Base-by-base conservation (phyloP, 2,888 invertebrate genomes). In the Tridacna crocea region DNA sequence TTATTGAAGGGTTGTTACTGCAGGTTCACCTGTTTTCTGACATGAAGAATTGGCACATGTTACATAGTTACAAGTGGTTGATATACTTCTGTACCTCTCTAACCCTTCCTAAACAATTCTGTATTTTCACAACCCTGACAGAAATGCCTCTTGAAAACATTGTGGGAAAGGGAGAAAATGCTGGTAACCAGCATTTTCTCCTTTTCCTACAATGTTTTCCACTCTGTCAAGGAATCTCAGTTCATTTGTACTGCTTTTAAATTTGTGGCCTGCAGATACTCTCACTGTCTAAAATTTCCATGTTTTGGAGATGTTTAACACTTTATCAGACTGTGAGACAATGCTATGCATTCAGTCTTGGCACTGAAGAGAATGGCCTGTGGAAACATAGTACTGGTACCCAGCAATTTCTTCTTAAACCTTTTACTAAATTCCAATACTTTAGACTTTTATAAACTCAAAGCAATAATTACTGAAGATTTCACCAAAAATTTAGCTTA, bases 191-290 rank as follows among this genome's bases (percentile, higher is more conserved):
- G 61, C 61, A 19, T n/a, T 61, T 61, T 61, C 61, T 61, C 61
- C 61, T 61, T 61, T 61, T 61, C 22, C 61, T 10, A 22, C 61
- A 61, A 61, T 61, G 61, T 61, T 61, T 61, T 61, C 13, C 22
- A 61, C 3, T 36, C 36, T 36, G 8, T 2, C 36, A 36, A 36
- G 36, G 36, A 8, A 36, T 36, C 8, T 36, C 36, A 36, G n/a
- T n/a, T 36, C 36, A 4, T 36, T 36, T 36, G 36, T 2, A 8
- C 36, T 36, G 8, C 36, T 8, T 36, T 36, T 36, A 36, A 61
- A 17, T 61, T 61, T 61, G 15, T 61, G 1, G 26, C 4, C 26
- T 19, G 8, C 36, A 55, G 11, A 55, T 55, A 11, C 22, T 61
- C 4, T n/a, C 22, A 61, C 19, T 8, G 61, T 61, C 61, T n/a